Base-by-base conservation (phyloP, 2,888 invertebrate species). In the Tetramorium bicarinatum region DNA sequence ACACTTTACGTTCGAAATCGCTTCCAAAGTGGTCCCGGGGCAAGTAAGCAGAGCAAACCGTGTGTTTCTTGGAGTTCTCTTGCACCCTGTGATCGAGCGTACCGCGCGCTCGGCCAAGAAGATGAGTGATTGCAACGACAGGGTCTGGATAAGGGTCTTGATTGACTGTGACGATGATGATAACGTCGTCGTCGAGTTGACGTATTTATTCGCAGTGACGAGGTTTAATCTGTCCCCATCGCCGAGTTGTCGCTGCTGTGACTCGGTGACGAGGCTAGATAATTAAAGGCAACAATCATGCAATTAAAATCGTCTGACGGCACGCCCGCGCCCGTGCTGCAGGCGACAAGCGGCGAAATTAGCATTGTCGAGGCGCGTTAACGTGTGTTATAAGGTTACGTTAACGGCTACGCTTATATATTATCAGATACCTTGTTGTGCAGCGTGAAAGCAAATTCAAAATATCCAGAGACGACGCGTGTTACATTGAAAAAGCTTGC, bases 211-310 rank as follows among this genome's bases (percentile, higher is more conserved):
- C 47, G 18, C 47, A 47, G 34, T 38, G 25, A 1, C 11, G 44
- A 18, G 47, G 52, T 52, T 79, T 47, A 56, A 59, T 71, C 21
- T 18, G 25, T 38, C 59, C 13, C 9, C 59, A n/a, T 38, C 38
- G 21, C 6, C 44, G n/a, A 29, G n/a, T 54, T 52, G 76, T 64
- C 38, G 62, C 18, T 18, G 11, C 38, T 8, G 34, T 47, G 21
- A 44, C 15, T 21, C 9, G 21, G 3, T 47, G 72, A 80, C 34
- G 76, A 11, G 64, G n/a, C 47, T 8, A 11, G 47, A 80, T 80
- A 59, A 59, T 80, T 80, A 80, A 61, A 80, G 79, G 72, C 59
- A 61, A 80, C 79, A 72, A 80, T 80, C 59, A 49, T 13, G 79
- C 13, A 59, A 80, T 80, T 72, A 80, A 80, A 80, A 80, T 61